Evolutionary conservation across 1,140 invertebrate species (phyloP), one percentile per base, ranked within the genome.

Genomic region (Drosophila novamexicana): DNA sequence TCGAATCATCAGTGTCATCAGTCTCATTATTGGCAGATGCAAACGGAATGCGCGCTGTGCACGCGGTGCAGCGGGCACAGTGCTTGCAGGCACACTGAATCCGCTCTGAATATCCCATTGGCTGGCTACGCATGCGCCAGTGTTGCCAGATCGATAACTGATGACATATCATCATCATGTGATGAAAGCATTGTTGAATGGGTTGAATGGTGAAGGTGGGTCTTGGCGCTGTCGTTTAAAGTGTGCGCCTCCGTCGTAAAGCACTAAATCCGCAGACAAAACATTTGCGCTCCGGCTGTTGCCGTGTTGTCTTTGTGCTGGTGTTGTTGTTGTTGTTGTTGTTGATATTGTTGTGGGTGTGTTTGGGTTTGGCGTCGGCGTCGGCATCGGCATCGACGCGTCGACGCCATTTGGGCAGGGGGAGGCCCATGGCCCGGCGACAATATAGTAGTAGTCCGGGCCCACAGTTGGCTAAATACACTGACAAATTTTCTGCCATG

Each of bases 261-360:
- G 84, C 83, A 83, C 80, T 83, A 89, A 88, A 77, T 80, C 84
- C 83, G 66, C 68, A 77, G 84, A 88, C 83, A 88, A 88, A 88
- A 71, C 77, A 82, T 88, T 85, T 82, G 66, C 69, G 70, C 61
- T 73, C 62, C 59, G 32, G 37, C 58, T 52, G 54, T 52, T 37
- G 52, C 50, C 16, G n/a, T 68, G 52, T 73, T 63, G 70, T 79
- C 16, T 59, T 44, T 72, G 65, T 52, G 22, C 22, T 22, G 22
- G 22, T 44, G 44, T 70, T 70, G 49, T 54, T 58, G 61, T 45
- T 65, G 42, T 52, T 62, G 40, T 39, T 66, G 42, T 52, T 62
- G 40, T 39, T 66, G 42, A 47, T 66, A 14, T 62, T 40, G 36
- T 69, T 83, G 68, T 78, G 72, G 72, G 66, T 75, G 67, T 75